Conservation (phyloP, 2,888 invertebrate species). For the Trichacis sp. region DNA sequence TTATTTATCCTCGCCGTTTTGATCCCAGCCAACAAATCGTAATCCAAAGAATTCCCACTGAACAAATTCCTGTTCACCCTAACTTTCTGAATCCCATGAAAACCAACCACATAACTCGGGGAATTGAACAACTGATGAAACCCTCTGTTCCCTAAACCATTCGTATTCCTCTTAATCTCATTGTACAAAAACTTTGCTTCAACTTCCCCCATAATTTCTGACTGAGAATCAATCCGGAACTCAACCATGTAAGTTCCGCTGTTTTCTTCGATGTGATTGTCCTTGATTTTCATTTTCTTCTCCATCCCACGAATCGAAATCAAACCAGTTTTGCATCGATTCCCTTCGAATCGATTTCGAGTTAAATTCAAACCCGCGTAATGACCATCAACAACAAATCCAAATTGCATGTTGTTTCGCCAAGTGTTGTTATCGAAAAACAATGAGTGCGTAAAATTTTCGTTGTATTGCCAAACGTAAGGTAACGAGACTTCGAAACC, state of each 20-base stretch:
- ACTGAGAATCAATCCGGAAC: slow-evolving; percentile 90
- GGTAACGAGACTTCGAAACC: slow-evolving; percentile 87
- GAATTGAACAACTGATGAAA: slow-evolving; percentile 63
- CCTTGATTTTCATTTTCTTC: slow-evolving; percentile 87
- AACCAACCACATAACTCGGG: slow-evolving; percentile 88
- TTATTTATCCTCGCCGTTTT: slow-evolving; percentile 90
- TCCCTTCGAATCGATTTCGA: slow-evolving; percentile 86
- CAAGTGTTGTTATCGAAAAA: slow-evolving; percentile 90
- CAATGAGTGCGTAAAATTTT: slow-evolving; percentile 93
- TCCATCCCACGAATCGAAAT: slow-evolving; percentile 94
- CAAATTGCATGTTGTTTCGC: slow-evolving; percentile 87
- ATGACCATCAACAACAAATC: slow-evolving; percentile 90
- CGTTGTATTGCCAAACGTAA: slow-evolving; percentile 95
- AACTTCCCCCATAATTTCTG: slow-evolving; percentile 89
- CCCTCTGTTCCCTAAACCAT: slow-evolving; percentile 63
- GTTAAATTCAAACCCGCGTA: slow-evolving; percentile 91
- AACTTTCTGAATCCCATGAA: slow-evolving; percentile 95
- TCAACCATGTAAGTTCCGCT: slow-evolving; percentile 86
- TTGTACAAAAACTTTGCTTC: slow-evolving; percentile 84
- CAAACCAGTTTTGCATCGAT: slow-evolving; percentile 84
- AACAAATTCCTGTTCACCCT: slow-evolving; percentile 91
- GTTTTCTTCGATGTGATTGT: slow-evolving; percentile 85
- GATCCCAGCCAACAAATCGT: slow-evolving; percentile 92
- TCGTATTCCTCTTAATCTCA: slow-evolving; percentile 79
- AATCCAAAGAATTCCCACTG: slow-evolving; percentile 84